Conservation (phyloP, 2,797 vertebrate genomes). For the Cephalopachus bancanus region DNA sequence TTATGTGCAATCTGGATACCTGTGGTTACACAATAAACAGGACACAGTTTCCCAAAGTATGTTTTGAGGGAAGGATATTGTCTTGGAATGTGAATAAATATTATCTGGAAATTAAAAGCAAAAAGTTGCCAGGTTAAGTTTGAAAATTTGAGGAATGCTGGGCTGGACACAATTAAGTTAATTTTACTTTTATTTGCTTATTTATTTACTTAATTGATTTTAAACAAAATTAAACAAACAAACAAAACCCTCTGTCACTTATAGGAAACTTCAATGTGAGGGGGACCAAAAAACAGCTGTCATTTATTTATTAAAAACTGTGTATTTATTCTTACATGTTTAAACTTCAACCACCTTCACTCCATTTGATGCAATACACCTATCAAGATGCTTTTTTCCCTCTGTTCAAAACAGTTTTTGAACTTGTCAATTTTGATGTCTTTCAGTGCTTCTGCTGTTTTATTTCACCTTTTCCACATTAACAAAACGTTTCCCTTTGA, state of each 20-base stretch:
- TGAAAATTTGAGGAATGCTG: neutral
- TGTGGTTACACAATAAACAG: neutral
- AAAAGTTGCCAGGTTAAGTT: neutral
- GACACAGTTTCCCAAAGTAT: neutral
- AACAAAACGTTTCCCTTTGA: too few relatives aligned
- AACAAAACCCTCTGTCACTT: neutral
- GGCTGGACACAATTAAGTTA: neutral
- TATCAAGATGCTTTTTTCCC: too few relatives aligned
- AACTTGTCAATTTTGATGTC: too few relatives aligned
- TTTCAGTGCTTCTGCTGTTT: too few relatives aligned
- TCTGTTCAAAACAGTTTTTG: too few relatives aligned
- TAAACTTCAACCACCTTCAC: too few relatives aligned
- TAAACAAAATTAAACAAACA: neutral
- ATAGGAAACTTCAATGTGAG: too few relatives aligned
- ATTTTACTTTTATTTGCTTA: neutral
- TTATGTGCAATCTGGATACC: neutral
- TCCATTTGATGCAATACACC: too few relatives aligned
- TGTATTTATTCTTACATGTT: too few relatives aligned
- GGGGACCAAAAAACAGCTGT: too few relatives aligned
- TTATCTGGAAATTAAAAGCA: neutral
- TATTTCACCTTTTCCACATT: too few relatives aligned
- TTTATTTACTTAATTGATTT: neutral
- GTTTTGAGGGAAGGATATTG: neutral
- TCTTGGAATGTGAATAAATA: neutral
- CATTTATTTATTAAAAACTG: too few relatives aligned